These are phyloP conservation scores for Camelus dromedarius DNA, from an alignment of 2,113 vertebrate genomes.

Conservation along the genomic window DNA sequence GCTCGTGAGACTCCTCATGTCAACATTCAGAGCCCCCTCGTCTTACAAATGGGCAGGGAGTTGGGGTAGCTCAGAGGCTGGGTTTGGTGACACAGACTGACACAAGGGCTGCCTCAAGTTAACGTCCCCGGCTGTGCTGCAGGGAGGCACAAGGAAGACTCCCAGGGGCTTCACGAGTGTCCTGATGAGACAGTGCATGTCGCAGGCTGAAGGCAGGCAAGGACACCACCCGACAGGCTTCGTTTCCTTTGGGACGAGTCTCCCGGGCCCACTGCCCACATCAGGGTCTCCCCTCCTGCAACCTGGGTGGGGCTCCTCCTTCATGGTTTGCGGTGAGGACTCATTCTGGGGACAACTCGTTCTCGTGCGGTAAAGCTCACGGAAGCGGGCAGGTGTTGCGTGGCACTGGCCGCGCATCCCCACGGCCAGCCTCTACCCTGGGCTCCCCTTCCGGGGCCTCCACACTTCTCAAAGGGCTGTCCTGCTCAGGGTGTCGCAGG, in stretches of 20 bases:
- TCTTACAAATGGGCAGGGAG: background rate
- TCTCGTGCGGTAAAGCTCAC: no score
- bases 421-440: background rate
- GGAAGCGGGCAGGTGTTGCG: no score
- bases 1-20: rapidly evolving
- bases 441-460: background rate
- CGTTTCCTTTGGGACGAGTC: no score
- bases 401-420: background rate
- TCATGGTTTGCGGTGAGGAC: no score
- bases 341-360: no score
- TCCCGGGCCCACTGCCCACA: no score
- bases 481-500: background rate
- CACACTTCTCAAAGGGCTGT: background rate
- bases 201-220: no score
- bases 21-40: background rate
- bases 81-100: background rate
- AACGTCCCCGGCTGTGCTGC: rapidly evolving
- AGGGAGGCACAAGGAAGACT: background rate
- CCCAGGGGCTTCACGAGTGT: no score
- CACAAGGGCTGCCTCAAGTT: background rate
- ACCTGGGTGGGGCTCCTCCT: no score
- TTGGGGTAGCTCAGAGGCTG: rapidly evolving
- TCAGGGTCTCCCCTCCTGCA: no score
- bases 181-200: no score
- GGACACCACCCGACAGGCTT: no score